A percentile compares a stretch with the other conserved stretches of the same genome.
Evolutionary conservation across 2,113 vertebrate species (phyloP).

Genomic region (Lampris incognitus): DNA sequence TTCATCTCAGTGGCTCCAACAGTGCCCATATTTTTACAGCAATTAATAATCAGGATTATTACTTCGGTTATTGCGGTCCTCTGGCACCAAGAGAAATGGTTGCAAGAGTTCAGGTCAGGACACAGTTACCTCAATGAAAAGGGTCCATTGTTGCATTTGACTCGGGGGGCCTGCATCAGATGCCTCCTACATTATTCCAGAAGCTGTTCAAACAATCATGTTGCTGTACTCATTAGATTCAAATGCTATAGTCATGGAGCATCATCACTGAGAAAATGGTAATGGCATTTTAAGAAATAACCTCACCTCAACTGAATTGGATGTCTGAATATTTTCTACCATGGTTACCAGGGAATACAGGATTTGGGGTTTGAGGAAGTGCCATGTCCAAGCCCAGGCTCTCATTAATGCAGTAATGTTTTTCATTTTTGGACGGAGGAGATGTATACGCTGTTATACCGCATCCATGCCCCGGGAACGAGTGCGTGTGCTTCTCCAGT

Average conservation of each 20-base stretch:
- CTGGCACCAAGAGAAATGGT: slow-evolving; percentile 39
- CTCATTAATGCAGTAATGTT: slow-evolving; percentile 74
- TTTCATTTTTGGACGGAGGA: slow-evolving; percentile 67
- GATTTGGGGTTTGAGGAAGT: slow-evolving; percentile 66
- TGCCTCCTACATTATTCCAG: slow-evolving; percentile 52
- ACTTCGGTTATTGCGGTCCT: slow-evolving; percentile 54
- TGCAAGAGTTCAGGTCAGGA: slow-evolving; percentile 70
- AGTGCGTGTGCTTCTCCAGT: slow-evolving; percentile 41
- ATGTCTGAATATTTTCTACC: slow-evolving; percentile 55
- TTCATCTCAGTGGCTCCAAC: slow-evolving; percentile 55
- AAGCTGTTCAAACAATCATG: slow-evolving; percentile 71
- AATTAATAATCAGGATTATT: slow-evolving; percentile 72
- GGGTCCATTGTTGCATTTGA: slow-evolving; percentile 58
- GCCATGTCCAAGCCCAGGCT: slow-evolving; percentile 54
- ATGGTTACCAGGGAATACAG: slow-evolving; percentile 58
- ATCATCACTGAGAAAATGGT: slow-evolving; percentile 42
- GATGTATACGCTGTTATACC: slow-evolving; percentile 64
- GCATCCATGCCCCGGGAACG: slow-evolving; percentile 62
- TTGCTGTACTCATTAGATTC: slow-evolving; percentile 59
- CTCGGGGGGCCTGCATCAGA: slow-evolving; percentile 40
- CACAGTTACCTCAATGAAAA: slow-evolving; percentile 67
- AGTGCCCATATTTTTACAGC: slow-evolving; percentile 64
- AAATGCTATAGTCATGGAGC: slow-evolving; percentile 23
- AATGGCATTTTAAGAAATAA: slow-evolving; percentile 49
- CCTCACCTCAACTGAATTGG: slow-evolving; percentile 55